Percentiles rank a stretch among this genome's conserved stretches.
These are phyloP conservation scores for Cosmopolites sordidus DNA, from an alignment of 2,888 invertebrate species.

Conservation along the genomic window DNA sequence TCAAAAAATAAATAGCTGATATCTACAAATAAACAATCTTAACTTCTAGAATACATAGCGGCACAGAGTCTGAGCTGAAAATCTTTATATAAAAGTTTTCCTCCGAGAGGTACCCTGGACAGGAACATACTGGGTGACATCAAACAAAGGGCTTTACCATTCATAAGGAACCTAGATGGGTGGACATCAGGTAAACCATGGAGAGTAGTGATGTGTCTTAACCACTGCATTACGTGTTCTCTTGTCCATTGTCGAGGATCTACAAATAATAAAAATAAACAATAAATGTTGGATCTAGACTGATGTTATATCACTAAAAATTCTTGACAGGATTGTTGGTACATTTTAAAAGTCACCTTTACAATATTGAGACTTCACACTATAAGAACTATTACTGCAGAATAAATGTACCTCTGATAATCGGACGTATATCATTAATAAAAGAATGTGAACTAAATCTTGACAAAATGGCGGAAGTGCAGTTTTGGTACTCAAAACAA, in stretches of 20 bases:
- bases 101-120: slow-evolving; percentile 63
- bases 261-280: slow-evolving; percentile 41
- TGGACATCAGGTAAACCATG: slow-evolving; percentile 57
- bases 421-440: no score
- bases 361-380: no score
- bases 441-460: no score
- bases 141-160: slow-evolving; percentile 73
- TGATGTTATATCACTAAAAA: neutral
- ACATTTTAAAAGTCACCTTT: no score
- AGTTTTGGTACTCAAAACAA: no score
- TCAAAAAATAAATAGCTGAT: neutral
- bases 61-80: slow-evolving; percentile 65
- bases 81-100: slow-evolving; percentile 66
- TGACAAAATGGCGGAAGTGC: no score
- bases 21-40: neutral
- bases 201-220: slow-evolving; percentile 54
- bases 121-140: slow-evolving; percentile 75
- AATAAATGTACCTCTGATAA: no score
- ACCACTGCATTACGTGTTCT: slow-evolving; percentile 66
- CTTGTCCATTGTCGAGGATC: slow-evolving; percentile 72
- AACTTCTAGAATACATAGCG: slow-evolving; percentile 54
- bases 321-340: neutral
- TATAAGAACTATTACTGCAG: no score
- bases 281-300: no score
- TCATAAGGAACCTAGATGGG: slow-evolving; percentile 68